Conservation (phyloP, 1,140 invertebrate species). For the Drosophila arawakana region DNA sequence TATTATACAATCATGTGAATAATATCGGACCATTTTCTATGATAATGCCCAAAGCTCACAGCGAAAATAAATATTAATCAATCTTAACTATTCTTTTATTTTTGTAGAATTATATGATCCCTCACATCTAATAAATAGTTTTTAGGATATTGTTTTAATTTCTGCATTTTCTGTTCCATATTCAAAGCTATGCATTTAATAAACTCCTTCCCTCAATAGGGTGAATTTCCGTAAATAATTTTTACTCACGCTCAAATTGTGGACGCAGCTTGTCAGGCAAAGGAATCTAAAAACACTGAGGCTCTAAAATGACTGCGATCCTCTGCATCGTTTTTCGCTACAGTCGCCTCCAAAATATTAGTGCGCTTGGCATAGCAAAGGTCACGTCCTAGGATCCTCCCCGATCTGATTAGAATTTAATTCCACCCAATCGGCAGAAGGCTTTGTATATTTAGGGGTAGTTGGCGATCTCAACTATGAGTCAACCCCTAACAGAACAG, state of each 20-base stretch:
- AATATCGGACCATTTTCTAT: too few species aligned
- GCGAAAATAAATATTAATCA: too few species aligned
- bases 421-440: constrained; percentile 46
- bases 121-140: not conserved
- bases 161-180: not conserved
- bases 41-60: too few species aligned
- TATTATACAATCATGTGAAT: too few species aligned
- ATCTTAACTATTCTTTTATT: too few species aligned
- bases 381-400: constrained; percentile 58
- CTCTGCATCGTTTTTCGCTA: constrained; percentile 4
- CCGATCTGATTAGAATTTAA: constrained; percentile 64
- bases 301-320: not conserved
- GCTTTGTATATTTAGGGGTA: constrained; percentile 35
- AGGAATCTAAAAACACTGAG: constrained; percentile 50
- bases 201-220: not conserved
- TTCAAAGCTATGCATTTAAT: not conserved
- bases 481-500: constrained; percentile 47
- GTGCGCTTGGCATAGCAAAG: constrained; percentile 17
- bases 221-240: not conserved
- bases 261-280: constrained; percentile 6
- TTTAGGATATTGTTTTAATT: not conserved
- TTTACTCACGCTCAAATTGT: constrained; percentile 9
- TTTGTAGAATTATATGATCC: too few species aligned
- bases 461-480: constrained; percentile 43
- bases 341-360: constrained; percentile 61